Conservation (phyloP, 2,113 vertebrate genomes). For the Tragelaphus scriptus region DNA sequence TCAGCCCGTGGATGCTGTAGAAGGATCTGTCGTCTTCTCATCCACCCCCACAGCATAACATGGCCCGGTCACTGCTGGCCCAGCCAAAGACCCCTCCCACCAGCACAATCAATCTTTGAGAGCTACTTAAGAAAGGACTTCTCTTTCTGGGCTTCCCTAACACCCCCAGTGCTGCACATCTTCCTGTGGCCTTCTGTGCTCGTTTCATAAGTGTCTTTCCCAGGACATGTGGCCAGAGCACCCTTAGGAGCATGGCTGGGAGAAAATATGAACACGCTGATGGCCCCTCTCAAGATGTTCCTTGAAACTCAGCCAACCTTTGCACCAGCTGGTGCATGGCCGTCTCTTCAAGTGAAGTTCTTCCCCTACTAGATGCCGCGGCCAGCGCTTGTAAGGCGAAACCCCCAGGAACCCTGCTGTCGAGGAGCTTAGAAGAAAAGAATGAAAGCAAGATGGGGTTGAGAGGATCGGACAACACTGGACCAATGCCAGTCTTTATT, state of each 20-base stretch:
- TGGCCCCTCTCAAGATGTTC: neutral
- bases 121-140: neutral
- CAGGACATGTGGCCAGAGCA: fast-evolving
- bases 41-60: fast-evolving
- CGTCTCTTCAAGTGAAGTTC: neutral
- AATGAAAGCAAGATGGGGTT: too few species aligned
- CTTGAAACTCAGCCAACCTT: neutral
- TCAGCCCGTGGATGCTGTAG: neutral
- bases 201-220: neutral
- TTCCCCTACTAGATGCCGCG: neutral
- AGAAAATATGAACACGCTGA: neutral
- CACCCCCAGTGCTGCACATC: neutral
- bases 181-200: neutral
- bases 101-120: neutral
- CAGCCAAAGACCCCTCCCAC: neutral
- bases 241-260: neutral
- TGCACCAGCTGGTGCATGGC: too few species aligned
- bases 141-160: neutral
- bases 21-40: neutral
- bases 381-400: too few species aligned
- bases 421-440: too few species aligned
- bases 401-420: too few species aligned
- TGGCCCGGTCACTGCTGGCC: neutral
- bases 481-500: too few species aligned
- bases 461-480: too few species aligned